phyloP scores from a whole-genome alignment of 1,140 invertebrate genomes.

The Brachionus asplanchnoidis region DNA sequence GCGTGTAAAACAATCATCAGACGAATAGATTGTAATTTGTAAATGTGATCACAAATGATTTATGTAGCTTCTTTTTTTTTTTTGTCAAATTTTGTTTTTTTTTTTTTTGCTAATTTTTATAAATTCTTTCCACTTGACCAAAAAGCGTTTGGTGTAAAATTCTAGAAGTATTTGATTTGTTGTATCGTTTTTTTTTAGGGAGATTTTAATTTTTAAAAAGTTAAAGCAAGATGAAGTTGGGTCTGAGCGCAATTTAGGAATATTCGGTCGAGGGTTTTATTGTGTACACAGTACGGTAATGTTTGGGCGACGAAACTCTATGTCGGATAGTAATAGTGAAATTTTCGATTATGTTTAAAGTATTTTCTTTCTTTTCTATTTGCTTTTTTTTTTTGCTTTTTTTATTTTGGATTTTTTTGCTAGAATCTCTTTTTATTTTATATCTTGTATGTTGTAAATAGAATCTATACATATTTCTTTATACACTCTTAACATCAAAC shows the following conservation, averaged over 20 bases:
- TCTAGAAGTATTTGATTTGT: background rate
- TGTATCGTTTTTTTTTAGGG: background rate
- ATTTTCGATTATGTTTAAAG: background rate
- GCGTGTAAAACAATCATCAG: background rate
- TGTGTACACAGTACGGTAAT: background rate
- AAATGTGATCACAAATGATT: background rate
- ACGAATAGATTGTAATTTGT: background rate
- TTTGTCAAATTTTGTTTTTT: background rate
- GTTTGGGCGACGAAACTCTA: background rate
- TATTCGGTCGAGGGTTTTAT: background rate
- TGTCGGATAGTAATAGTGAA: constrained; percentile 17
- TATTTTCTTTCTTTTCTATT: background rate
- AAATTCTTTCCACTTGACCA: background rate
- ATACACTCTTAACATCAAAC: background rate
- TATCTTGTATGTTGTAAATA: constrained; percentile 15
- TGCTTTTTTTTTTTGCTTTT: background rate
- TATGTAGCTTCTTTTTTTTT: background rate
- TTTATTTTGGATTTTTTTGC: background rate
- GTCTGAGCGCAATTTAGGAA: background rate
- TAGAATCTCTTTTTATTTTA: constrained; percentile 29
- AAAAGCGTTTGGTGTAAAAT: background rate
- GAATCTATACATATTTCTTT: constrained; percentile 11
- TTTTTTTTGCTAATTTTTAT: background rate
- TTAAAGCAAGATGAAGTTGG: background rate
- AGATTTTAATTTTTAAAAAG: background rate